A percentile compares a stretch with the other conserved stretches of the same genome.
Evolutionary conservation across 2,888 invertebrate species (phyloP).

Genomic region (Cotesia congregata): DNA sequence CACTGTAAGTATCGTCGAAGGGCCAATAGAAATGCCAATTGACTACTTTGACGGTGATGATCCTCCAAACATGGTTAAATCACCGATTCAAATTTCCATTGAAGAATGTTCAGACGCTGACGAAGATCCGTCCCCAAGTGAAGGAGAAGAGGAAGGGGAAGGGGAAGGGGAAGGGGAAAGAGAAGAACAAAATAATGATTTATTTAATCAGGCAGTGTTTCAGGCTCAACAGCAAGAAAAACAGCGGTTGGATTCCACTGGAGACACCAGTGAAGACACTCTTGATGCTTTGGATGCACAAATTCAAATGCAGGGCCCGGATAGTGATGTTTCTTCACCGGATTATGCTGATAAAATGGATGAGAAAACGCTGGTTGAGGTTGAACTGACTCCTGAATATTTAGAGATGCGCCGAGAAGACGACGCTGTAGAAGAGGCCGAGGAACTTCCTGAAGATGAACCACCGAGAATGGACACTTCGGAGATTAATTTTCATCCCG

Average conservation of each 20-base stretch:
- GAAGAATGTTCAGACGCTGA: conserved; percentile 69
- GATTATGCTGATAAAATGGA: conserved; percentile 66
- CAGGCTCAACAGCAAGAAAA: conserved; percentile 61
- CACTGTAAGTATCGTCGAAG: conserved; percentile 54
- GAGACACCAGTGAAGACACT: conserved; percentile 67
- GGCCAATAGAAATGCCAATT: conserved; percentile 41
- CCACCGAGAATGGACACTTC: conserved; percentile 49
- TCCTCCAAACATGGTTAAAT: conserved; percentile 63
- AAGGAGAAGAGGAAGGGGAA: conserved; percentile 3
- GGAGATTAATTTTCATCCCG: conserved; percentile 55
- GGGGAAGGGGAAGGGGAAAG: too few relatives aligned
- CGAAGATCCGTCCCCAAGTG: conserved; percentile 48
- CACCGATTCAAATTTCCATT: conserved; percentile 68
- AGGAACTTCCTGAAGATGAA: conserved; percentile 69
- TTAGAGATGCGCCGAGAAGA: conserved; percentile 77
- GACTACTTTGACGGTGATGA: conserved; percentile 54
- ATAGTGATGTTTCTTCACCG: conserved; percentile 66
- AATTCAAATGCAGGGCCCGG: conserved; percentile 62
- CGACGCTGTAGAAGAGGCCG: conserved; percentile 72
- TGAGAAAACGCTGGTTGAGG: conserved; percentile 70
- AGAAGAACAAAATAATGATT: conserved; percentile 47
- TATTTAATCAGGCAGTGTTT: conserved; percentile 57
- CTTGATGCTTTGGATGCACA: conserved; percentile 66
- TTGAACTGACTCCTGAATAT: conserved; percentile 77
- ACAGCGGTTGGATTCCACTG: conserved; percentile 59